Evolutionary conservation across 2,888 invertebrate genomes (phyloP).

Genomic region (Cordilura impudica): DNA sequence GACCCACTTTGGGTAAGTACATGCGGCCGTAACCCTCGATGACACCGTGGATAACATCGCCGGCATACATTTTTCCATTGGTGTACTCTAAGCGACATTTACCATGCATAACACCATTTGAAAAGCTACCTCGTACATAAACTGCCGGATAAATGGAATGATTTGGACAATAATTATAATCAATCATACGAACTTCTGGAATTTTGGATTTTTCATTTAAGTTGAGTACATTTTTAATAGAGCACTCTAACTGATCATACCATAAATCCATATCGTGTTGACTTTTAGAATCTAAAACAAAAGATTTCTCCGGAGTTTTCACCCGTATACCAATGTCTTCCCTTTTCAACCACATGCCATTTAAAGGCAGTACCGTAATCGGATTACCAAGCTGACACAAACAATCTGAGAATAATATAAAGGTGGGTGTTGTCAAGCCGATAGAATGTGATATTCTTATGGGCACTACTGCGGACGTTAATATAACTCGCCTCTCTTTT

Average conservation of each 20-base stretch:
- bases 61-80: constrained; percentile 88
- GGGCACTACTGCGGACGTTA: constrained; percentile 86
- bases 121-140: constrained; percentile 89
- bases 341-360: constrained; percentile 89
- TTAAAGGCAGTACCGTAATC: constrained; percentile 83
- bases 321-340: constrained; percentile 84
- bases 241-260: constrained; percentile 86
- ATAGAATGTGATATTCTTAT: constrained; percentile 85
- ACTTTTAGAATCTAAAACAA: constrained; percentile 82
- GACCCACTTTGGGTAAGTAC: constrained; percentile 79
- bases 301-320: constrained; percentile 87
- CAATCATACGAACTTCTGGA: constrained; percentile 85
- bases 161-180: constrained; percentile 85
- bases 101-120: constrained; percentile 89
- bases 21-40: constrained; percentile 77
- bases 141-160: constrained; percentile 86
- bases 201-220: constrained; percentile 80
- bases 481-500: constrained; percentile 84
- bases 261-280: constrained; percentile 88
- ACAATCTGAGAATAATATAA: constrained; percentile 89
- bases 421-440: constrained; percentile 83
- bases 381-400: constrained; percentile 86
- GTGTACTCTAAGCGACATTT: constrained; percentile 89
- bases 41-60: constrained; percentile 84
- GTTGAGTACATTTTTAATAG: constrained; percentile 84